A percentile compares a stretch with the other conserved stretches of the same genome.
Conservation (phyloP, 1,140 invertebrate species). For the Bursaphelenchus mucronatus region DNA sequence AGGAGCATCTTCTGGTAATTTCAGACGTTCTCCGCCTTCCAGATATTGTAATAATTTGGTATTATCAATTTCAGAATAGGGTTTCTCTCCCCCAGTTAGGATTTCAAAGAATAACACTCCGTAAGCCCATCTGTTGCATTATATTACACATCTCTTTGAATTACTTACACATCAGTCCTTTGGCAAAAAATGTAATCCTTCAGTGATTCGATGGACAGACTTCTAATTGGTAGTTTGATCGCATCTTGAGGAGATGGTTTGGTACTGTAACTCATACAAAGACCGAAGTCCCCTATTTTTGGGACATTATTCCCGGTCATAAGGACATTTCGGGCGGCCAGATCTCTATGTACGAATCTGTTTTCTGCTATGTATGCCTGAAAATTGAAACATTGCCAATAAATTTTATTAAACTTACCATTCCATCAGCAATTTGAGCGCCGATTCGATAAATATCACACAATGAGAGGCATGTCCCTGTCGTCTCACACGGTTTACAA, state of each 20-base stretch:
- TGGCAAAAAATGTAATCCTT: conserved; percentile 5
- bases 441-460: conserved; percentile 63
- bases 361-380: too few species aligned
- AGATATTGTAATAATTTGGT: conserved; percentile 6
- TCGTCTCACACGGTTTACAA: background rate
- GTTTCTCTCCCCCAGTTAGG: conserved; percentile 4
- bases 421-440: conserved; percentile 91
- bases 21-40: background rate
- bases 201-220: conserved; percentile 8
- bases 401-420: conserved; percentile 71
- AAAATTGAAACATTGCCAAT: conserved; percentile 67
- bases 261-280: conserved; percentile 84
- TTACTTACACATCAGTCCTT: conserved; percentile 10
- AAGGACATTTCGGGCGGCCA: conserved; percentile 91
- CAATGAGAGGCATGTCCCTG: conserved; percentile 1
- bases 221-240: conserved; percentile 2
- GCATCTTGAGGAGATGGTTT: conserved; percentile 72
- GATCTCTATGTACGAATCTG: conserved; percentile 77
- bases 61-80: conserved; percentile 14
- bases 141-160: too few species aligned
- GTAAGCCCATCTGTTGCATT: background rate
- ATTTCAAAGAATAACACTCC: conserved; percentile 18
- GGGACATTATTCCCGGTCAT: conserved; percentile 77
- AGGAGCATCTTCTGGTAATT: conserved; percentile 3
- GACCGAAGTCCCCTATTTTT: conserved; percentile 95